Percentiles rank a stretch among this genome's conserved stretches.
Evolutionary conservation across 2,797 vertebrate genomes (phyloP).

Genomic region (Cyclopterus lumpus): DNA sequence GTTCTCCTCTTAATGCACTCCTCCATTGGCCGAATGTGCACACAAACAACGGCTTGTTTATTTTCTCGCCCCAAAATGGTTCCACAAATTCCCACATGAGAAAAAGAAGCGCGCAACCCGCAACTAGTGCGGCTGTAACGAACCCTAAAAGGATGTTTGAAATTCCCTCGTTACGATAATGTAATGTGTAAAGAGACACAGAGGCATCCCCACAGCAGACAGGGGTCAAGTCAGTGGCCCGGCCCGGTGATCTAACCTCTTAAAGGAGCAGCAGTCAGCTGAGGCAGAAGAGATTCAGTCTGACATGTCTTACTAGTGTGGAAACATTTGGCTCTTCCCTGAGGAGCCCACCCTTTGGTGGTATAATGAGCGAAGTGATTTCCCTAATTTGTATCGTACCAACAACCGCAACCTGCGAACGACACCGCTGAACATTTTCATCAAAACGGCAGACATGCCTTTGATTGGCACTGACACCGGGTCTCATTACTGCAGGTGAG

Average conservation of each 20-base stretch:
- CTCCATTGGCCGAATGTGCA: constrained; percentile 22
- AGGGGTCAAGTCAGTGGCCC: constrained; percentile 67
- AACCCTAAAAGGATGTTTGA: constrained; percentile 44
- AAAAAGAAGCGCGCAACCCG: constrained; percentile 27
- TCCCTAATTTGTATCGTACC: constrained; percentile 82
- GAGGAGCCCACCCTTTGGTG: constrained; percentile 77
- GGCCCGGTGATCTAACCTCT: constrained; percentile 68
- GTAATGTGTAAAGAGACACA: constrained; percentile 56
- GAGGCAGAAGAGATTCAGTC: constrained; percentile 76
- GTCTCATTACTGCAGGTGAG: constrained; percentile 90
- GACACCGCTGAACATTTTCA: constrained; percentile 72
- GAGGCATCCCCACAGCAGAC: constrained; percentile 61
- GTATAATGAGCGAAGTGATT: constrained; percentile 82
- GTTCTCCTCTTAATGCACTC: constrained; percentile 34
- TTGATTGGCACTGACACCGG: constrained; percentile 86
- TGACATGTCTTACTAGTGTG: constrained; percentile 81
- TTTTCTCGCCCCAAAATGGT: constrained; percentile 35
- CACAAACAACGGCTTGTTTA: constrained; percentile 31
- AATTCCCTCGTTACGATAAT: constrained; percentile 44
- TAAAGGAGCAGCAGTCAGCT: constrained; percentile 78
- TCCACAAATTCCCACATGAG: constrained; percentile 32
- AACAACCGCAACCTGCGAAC: constrained; percentile 66
- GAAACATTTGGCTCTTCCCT: constrained; percentile 78
- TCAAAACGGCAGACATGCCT: constrained; percentile 85
- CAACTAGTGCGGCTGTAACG: constrained; percentile 42